Conservation (phyloP, 2,888 invertebrate species). For the Noctua janthe region DNA sequence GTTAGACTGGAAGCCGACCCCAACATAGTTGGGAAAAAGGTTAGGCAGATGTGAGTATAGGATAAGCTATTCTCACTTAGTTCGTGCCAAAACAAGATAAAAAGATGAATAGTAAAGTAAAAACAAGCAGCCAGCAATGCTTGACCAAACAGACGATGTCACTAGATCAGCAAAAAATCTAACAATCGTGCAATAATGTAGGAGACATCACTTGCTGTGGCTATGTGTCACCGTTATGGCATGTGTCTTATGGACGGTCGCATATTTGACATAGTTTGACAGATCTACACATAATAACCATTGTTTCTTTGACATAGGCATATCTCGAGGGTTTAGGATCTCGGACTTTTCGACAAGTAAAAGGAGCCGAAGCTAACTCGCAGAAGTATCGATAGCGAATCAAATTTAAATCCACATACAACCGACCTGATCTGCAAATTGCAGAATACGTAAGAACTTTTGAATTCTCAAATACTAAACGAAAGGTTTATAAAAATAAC, state of each 20-base stretch:
- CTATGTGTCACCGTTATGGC: conserved; percentile 38
- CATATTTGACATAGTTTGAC: conserved; percentile 17
- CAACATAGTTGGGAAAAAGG: too few species aligned
- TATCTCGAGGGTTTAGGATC: neutral
- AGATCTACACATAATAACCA: neutral
- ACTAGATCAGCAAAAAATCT: conserved; percentile 23
- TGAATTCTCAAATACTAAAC: neutral
- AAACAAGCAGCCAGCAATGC: conserved; percentile 1
- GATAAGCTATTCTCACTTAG: neutral
- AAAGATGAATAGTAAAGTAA: neutral
- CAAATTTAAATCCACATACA: neutral
- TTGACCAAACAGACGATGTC: conserved; percentile 2
- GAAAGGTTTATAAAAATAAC: neutral
- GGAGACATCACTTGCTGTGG: neutral
- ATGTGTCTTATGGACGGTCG: neutral
- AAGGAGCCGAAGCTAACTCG: neutral
- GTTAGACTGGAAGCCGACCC: too few species aligned
- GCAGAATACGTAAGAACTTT: neutral
- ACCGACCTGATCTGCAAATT: neutral
- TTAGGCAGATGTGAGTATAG: too few species aligned
- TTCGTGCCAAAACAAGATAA: neutral
- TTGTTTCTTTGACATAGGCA: too few species aligned
- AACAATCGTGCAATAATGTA: conserved; percentile 34
- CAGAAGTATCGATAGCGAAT: neutral
- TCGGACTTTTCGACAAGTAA: neutral